Evolutionary conservation across 1,140 invertebrate genomes (phyloP), one percentile per base, ranked within the genome.

Genomic region (Araneus ventricosus): DNA sequence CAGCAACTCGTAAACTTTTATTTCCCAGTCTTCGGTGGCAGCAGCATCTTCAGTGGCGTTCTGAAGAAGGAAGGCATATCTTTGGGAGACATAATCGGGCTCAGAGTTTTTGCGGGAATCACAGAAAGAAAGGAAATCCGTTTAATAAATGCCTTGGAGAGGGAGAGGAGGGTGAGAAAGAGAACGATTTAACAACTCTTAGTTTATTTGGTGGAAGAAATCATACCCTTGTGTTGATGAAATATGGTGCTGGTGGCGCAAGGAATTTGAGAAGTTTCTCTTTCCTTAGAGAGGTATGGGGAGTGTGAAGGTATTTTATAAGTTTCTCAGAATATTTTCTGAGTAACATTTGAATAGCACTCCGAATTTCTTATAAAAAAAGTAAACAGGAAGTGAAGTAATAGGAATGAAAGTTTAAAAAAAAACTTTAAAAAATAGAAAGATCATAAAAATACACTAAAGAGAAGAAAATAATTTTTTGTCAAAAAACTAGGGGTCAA

Each of bases 1-100:
- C 88, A 52, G 67, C 88, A 52, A 91, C 79, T 93, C 91, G 91
- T 93, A 93, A 93, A 93, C 41, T 88, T 93, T 92, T 92, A 86
- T 52, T 75, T 61, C 85, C 37, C 14, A 57, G 57, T n/a, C 30
- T 70, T 41, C 87, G 87, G 45, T 30, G 52, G 34, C 59, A 24
- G 34, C 41, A 5, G 30, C 37, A 34, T 41, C 39, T 59, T 88
- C 86, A 4, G 37, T 27, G 39, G 88, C 6, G 45, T 88, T 0
- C 24, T 10, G 63, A 67, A 27, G 63, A 52, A 34, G 70, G 70
- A 34, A 37, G 70, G 70, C 70, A 75, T 75, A 75, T 75, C 70
- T 75, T 37, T 4, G 30, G 70, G 70, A 75, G 70, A 75, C 70
- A 75, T 75, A 75, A 75, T 75, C 70, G 70, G 17, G 70, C 17